Evolutionary conservation across 1,140 invertebrate species (phyloP).

Genomic region (Scylla paramamosain): DNA sequence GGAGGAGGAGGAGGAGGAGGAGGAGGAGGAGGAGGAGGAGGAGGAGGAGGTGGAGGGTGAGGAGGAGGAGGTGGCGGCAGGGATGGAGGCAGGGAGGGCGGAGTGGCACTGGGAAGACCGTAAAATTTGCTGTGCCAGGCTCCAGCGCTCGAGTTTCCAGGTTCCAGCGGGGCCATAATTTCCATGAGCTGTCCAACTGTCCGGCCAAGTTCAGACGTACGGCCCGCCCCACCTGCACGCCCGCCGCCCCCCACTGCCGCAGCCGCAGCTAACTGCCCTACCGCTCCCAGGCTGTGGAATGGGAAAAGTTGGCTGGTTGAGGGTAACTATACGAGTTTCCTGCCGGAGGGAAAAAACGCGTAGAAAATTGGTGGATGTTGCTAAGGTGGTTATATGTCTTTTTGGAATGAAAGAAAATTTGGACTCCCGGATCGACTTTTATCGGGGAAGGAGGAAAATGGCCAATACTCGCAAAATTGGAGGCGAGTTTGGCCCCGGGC

Average conservation of each 20-base stretch:
- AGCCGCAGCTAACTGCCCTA: slow-evolving; percentile 68
- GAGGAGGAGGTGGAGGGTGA: background rate
- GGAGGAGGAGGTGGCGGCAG: slow-evolving; percentile 21
- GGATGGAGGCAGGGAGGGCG: slow-evolving; percentile 34
- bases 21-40: slow-evolving; percentile 4
- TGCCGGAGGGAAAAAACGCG: slow-evolving; percentile 58
- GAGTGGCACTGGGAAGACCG: slow-evolving; percentile 70
- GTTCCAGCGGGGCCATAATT: slow-evolving; percentile 76
- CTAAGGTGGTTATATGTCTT: slow-evolving; percentile 70
- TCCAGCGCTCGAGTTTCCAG: slow-evolving; percentile 74
- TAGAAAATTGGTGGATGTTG: slow-evolving; percentile 70
- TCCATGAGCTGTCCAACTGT: slow-evolving; percentile 77
- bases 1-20: too few species aligned
- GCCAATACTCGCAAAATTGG: slow-evolving; percentile 67
- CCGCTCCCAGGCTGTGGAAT: slow-evolving; percentile 62
- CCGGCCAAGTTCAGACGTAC: slow-evolving; percentile 76
- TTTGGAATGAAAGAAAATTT: slow-evolving; percentile 73
- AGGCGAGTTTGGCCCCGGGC: background rate
- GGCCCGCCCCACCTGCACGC: slow-evolving; percentile 73
- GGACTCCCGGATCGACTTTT: slow-evolving; percentile 58
- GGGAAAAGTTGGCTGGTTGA: slow-evolving; percentile 74
- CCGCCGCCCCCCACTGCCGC: slow-evolving; percentile 59
- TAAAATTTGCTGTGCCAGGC: slow-evolving; percentile 72
- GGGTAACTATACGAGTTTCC: slow-evolving; percentile 68
- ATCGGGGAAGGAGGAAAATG: slow-evolving; percentile 63